Evolutionary conservation across 2,113 vertebrate species (phyloP).

Genomic region (Jaculus jaculus): DNA sequence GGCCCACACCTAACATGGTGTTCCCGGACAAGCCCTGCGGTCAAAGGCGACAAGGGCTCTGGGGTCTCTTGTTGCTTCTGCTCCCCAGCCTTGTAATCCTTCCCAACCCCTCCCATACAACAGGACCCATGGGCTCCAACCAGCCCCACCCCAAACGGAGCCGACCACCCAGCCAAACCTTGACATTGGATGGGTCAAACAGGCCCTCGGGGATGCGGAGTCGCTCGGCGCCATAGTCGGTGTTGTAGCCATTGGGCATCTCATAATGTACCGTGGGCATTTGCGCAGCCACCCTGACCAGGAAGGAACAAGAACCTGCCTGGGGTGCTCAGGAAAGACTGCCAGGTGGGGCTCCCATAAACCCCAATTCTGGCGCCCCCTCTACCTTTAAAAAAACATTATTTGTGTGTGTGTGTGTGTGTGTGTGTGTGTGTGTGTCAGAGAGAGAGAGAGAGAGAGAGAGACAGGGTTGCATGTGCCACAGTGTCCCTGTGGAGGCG

Average conservation of each 20-base stretch:
- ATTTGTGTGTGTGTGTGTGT: too few species aligned
- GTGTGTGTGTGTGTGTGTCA: too few species aligned
- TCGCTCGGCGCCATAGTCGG: conserved; percentile 86
- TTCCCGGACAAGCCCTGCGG: conserved; percentile 86
- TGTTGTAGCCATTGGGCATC: conserved; percentile 88
- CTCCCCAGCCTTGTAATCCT: background rate
- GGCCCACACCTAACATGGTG: conserved; percentile 88
- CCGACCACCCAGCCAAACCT: conserved; percentile 75
- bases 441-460: too few species aligned
- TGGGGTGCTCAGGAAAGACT: background rate
- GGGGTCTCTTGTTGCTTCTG: too few species aligned
- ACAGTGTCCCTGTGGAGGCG: too few species aligned
- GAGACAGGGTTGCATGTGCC: too few species aligned
- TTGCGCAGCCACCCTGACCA: conserved; percentile 86
- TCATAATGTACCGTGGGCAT: conserved; percentile 90
- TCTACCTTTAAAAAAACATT: too few species aligned
- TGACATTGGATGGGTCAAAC: conserved; percentile 88
- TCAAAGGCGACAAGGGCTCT: background rate
- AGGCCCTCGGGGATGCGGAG: conserved; percentile 88
- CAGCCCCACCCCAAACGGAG: too few species aligned
- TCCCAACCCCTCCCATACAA: background rate
- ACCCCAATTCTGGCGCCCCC: background rate
- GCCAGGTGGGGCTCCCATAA: background rate
- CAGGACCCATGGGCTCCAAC: background rate
- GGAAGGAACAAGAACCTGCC: background rate